These are phyloP conservation scores for Sinocyclocheilus anophthalmus DNA, from an alignment of 2,113 vertebrate species.

Conservation along the genomic window DNA sequence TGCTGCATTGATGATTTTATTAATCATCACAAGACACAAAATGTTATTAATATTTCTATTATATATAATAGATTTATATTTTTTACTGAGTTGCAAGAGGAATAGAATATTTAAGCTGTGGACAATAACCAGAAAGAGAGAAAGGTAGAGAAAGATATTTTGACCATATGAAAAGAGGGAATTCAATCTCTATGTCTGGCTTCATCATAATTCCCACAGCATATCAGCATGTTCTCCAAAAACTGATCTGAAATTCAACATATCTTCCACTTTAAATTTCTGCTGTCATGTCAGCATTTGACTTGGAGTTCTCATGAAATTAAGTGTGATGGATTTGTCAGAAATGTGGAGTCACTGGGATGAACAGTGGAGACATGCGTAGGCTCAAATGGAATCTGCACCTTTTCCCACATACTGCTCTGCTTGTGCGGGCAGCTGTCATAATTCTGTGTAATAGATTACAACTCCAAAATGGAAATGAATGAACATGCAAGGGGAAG, in stretches of 20 bases:
- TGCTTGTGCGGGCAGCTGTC: neutral
- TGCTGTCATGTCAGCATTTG: neutral
- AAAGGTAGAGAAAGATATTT: neutral
- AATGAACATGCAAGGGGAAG: neutral
- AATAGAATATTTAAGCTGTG: constrained; percentile 18
- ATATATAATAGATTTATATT: neutral
- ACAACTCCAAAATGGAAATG: neutral
- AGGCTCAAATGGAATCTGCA: neutral
- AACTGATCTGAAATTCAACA: neutral
- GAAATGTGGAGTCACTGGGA: neutral
- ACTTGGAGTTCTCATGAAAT: neutral
- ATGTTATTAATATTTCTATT: constrained; percentile 4
- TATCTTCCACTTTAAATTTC: neutral
- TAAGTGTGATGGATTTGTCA: neutral
- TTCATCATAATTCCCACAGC: neutral
- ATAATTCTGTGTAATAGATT: neutral
- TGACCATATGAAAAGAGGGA: neutral
- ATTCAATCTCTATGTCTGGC: neutral
- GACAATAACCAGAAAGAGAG: constrained; percentile 10
- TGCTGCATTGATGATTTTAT: constrained; percentile 47
- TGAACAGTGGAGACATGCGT: neutral
- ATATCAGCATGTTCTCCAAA: neutral
- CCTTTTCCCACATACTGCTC: neutral
- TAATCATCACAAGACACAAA: constrained; percentile 52
- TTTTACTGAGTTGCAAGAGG: constrained; percentile 35